Conservation (phyloP, 1,140 invertebrate genomes). For the Paramacrobiotus metropolitanus region DNA sequence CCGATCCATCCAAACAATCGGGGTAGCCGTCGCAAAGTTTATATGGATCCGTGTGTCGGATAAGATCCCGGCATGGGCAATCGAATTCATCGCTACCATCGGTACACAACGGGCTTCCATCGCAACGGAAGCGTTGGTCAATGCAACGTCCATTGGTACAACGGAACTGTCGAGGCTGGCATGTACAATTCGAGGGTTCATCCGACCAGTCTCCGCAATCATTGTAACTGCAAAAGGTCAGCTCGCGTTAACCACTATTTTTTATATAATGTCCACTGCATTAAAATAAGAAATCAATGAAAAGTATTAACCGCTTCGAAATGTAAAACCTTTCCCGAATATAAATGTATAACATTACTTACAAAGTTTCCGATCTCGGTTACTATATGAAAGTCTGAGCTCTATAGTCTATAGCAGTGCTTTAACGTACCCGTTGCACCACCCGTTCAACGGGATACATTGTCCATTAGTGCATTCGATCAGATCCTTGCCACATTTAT, state of each 20-base stretch:
- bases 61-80: slow-evolving; percentile 10
- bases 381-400: no score
- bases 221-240: slow-evolving; percentile 2
- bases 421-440: not conserved
- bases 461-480: slow-evolving; percentile 15
- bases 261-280: no score
- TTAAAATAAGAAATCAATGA: no score
- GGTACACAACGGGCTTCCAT: slow-evolving; percentile 49
- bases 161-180: not conserved
- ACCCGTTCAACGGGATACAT: not conserved
- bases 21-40: slow-evolving; percentile 20
- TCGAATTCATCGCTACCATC: slow-evolving; percentile 24
- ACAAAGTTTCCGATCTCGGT: no score
- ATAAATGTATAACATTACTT: no score
- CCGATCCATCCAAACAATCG: slow-evolving; percentile 17
- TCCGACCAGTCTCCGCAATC: not conserved
- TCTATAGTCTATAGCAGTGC: no score
- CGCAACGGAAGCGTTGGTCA: slow-evolving; percentile 51
- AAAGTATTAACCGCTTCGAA: no score
- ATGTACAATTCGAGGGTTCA: not conserved
- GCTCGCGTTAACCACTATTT: no score
- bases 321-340: no score
- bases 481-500: not conserved
- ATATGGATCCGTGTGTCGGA: not conserved
- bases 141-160: slow-evolving; percentile 39